Conservation (phyloP, 2,888 invertebrate genomes). For the Melanostoma scalare region DNA sequence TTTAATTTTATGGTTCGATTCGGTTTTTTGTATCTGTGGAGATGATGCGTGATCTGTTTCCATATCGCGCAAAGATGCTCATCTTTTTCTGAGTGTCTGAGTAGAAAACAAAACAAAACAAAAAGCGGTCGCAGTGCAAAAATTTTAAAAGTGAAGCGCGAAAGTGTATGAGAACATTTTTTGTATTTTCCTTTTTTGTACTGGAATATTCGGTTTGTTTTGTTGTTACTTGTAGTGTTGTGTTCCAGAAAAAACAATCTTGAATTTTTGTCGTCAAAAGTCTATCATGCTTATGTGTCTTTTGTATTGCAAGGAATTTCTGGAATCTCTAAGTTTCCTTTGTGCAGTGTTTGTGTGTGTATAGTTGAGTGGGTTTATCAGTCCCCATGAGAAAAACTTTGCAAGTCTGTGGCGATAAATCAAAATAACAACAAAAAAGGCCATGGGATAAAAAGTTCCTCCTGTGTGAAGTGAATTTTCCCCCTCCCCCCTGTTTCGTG, state of each 20-base stretch:
- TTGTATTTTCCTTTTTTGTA: constrained; percentile 10
- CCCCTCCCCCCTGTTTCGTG: no score
- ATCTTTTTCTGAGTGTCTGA: constrained; percentile 42
- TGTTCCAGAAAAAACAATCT: not conserved
- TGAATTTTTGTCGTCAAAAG: not conserved
- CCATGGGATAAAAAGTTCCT: no score
- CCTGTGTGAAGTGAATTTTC: no score
- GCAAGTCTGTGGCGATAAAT: not conserved
- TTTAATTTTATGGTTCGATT: constrained; percentile 41
- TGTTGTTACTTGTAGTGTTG: constrained; percentile 25
- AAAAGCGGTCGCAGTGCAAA: constrained; percentile 48
- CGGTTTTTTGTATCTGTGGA: constrained; percentile 42
- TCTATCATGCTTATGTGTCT: not conserved
- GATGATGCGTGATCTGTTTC: constrained; percentile 54
- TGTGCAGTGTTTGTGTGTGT: constrained; percentile 16
- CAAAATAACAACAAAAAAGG: no score
- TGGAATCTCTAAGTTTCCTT: constrained; percentile 1
- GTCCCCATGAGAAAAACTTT: not conserved
- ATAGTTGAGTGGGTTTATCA: constrained; percentile 34
- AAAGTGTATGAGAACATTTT: constrained; percentile 25
- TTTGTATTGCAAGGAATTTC: constrained; percentile 9
- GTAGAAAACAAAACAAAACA: constrained; percentile 28
- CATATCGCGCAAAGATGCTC: constrained; percentile 50
- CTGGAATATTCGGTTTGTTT: constrained; percentile 12
- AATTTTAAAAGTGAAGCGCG: constrained; percentile 47